Conservation (phyloP, 2,113 vertebrate species). For the Oxyura jamaicensis region DNA sequence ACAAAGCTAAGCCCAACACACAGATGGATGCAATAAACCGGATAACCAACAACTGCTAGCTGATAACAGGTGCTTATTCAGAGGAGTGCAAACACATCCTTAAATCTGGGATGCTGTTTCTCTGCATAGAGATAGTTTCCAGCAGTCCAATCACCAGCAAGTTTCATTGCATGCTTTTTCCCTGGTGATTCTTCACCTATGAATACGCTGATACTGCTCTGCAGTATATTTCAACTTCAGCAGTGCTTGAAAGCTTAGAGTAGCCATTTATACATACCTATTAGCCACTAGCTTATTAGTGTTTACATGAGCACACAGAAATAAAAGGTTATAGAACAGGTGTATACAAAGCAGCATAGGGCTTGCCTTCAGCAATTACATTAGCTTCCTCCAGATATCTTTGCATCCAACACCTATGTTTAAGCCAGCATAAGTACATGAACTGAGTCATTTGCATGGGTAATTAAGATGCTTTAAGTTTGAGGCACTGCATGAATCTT, state of each 20-base stretch:
- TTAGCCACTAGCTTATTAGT: not conserved
- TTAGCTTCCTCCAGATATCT: not conserved
- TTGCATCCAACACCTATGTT: not conserved
- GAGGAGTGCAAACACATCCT: not conserved
- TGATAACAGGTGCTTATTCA: not conserved
- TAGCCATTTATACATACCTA: not conserved
- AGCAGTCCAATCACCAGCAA: not conserved
- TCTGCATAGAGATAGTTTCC: not conserved
- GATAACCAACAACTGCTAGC: not conserved
- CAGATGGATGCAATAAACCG: not conserved
- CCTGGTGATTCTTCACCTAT: not conserved
- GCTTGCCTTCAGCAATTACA: not conserved
- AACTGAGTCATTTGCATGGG: not conserved
- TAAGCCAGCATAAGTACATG: not conserved
- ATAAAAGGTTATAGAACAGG: slow-evolving; percentile 6
- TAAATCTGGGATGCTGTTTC: not conserved
- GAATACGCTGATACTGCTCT: not conserved
- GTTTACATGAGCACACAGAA: slow-evolving; percentile 14
- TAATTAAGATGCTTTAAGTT: not conserved
- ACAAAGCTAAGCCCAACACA: not conserved
- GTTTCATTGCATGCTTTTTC: not conserved
- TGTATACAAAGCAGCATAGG: not conserved
- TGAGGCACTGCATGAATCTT: not conserved
- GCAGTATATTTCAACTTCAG: not conserved
- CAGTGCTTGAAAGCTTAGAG: not conserved